These are phyloP conservation scores for Kuschelorhynchus macadamiae DNA, from an alignment of 2,888 invertebrate species.

Conservation along the genomic window DNA sequence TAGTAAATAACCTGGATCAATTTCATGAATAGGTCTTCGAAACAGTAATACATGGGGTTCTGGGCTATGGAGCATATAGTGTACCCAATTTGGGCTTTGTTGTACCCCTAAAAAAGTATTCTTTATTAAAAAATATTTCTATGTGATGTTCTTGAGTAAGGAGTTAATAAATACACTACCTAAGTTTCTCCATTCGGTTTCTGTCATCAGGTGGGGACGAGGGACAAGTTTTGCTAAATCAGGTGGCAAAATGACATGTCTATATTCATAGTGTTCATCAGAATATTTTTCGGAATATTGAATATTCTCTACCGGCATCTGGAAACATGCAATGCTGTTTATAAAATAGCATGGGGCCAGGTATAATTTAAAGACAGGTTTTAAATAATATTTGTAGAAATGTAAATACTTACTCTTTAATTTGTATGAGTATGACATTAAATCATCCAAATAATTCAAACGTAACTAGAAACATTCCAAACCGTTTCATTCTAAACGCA, in stretches of 20 bases:
- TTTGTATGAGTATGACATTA: no score
- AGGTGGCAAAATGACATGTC: slow-evolving; percentile 91
- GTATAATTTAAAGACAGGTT: no score
- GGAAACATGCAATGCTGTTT: background rate
- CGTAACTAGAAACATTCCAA: no score
- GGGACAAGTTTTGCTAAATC: slow-evolving; percentile 90
- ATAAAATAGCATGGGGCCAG: no score
- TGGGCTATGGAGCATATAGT: slow-evolving; percentile 93
- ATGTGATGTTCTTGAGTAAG: no score
- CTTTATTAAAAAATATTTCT: no score
- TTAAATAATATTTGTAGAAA: no score
- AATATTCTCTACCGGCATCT: slow-evolving; percentile 71
- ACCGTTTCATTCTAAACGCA: no score
- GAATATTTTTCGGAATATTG: slow-evolving; percentile 94
- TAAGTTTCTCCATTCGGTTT: slow-evolving; percentile 94
- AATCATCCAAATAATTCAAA: no score
- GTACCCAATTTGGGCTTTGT: slow-evolving; percentile 92
- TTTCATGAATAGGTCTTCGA: slow-evolving; percentile 70
- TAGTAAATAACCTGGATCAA: slow-evolving; percentile 20
- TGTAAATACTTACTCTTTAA: no score
- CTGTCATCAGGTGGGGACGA: slow-evolving; percentile 91
- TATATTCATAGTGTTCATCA: slow-evolving; percentile 90
- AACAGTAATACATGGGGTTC: slow-evolving; percentile 92
- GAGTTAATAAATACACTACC: no score
- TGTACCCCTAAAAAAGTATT: slow-evolving; percentile 85